These are phyloP conservation scores for Perca fluviatilis DNA, from an alignment of 2,113 vertebrate species.

Conservation along the genomic window DNA sequence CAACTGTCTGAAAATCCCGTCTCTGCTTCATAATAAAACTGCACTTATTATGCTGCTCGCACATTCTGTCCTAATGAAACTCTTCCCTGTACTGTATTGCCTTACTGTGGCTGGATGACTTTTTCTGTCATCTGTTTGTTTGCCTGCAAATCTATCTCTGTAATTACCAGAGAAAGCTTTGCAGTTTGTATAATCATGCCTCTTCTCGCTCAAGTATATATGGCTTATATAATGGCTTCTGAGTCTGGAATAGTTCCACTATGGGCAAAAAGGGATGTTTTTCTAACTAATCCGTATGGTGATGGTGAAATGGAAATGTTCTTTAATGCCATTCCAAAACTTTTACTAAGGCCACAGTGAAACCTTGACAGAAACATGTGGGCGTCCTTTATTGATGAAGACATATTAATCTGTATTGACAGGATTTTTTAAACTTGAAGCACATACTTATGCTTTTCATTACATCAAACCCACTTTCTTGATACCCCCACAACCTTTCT, in stretches of 20 bases:
- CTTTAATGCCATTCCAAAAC: neutral
- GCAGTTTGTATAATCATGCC: neutral
- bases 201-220: neutral
- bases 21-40: slow-evolving; percentile 41
- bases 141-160: neutral
- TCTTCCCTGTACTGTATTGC: slow-evolving; percentile 7
- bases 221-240: neutral
- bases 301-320: neutral
- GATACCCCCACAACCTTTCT: neutral
- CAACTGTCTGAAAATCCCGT: slow-evolving; percentile 57
- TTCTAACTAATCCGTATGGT: neutral
- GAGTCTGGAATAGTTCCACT: neutral
- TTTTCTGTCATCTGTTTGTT: slow-evolving; percentile 42
- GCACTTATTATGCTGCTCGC: slow-evolving; percentile 28
- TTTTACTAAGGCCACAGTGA: neutral
- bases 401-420: no score
- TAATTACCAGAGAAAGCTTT: slow-evolving; percentile 3
- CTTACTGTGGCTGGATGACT: slow-evolving; percentile 9
- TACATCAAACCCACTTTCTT: neutral
- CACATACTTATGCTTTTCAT: no score
- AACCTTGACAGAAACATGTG: no score
- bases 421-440: no score
- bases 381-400: no score
- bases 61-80: slow-evolving; percentile 43
- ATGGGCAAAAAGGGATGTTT: neutral